These are phyloP conservation scores for Bothrops jararaca DNA, from an alignment of 2,113 vertebrate species.

Conservation along the genomic window DNA sequence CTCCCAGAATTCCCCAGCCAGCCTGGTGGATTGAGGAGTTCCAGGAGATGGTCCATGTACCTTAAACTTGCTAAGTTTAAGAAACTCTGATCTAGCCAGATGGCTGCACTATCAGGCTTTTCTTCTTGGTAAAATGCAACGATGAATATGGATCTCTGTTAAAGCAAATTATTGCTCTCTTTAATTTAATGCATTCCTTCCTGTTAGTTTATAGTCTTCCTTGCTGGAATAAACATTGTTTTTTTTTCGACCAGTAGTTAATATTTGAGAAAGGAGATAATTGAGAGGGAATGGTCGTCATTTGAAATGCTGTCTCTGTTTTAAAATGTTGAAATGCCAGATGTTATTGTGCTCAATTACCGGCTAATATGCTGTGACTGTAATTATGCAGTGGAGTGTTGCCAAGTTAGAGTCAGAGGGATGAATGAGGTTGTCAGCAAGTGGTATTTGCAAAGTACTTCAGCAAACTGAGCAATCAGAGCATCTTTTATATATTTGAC, in stretches of 20 bases:
- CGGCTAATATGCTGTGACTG: not conserved
- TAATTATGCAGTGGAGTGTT: not conserved
- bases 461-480: not conserved
- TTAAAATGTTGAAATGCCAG: not conserved
- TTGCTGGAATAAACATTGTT: not conserved
- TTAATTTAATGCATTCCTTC: conserved; percentile 4
- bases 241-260: not conserved
- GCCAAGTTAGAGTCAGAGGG: not conserved
- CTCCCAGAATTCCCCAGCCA: not conserved
- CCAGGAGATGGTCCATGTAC: not conserved
- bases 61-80: not conserved
- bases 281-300: not conserved
- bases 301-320: conserved; percentile 17
- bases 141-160: not conserved
- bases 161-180: accelerated
- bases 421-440: not conserved
- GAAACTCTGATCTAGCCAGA: not conserved
- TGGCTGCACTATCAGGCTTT: not conserved
- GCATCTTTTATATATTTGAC: not conserved
- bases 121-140: not conserved
- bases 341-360: accelerated
- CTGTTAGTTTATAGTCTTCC: not conserved
- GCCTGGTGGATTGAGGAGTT: not conserved
- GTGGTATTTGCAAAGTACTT: not conserved
- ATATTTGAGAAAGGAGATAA: not conserved